phyloP scores from a whole-genome alignment of 2,113 vertebrate genomes.

The Pithys albifrons region DNA sequence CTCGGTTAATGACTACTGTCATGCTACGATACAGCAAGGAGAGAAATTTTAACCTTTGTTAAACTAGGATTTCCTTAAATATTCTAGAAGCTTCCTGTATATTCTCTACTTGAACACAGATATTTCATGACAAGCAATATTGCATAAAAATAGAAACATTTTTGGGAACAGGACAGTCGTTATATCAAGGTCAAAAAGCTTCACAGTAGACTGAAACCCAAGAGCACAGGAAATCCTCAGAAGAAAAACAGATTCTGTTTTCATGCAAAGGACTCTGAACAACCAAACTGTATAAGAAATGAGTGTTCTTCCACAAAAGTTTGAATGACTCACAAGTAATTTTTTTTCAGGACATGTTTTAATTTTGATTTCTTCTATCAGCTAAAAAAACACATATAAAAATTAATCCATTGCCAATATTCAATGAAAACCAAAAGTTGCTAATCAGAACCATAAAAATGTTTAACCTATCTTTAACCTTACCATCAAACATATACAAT shows the following conservation, averaged over 20 bases:
- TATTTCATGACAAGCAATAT: neutral
- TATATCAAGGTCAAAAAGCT: neutral
- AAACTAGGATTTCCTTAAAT: neutral
- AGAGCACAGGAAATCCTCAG: slow-evolving; percentile 22
- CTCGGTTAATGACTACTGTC: neutral
- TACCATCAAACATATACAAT: neutral
- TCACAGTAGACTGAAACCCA: neutral
- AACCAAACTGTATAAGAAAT: neutral
- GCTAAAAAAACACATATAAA: neutral
- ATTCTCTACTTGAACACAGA: neutral
- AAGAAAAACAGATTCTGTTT: slow-evolving; percentile 15
- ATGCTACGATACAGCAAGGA: neutral
- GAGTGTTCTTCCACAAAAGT: neutral
- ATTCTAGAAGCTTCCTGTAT: neutral
- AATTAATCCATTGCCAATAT: neutral
- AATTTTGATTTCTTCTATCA: neutral
- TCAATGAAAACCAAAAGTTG: neutral
- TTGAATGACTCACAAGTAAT: neutral
- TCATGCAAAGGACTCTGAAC: neutral
- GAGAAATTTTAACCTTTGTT: neutral
- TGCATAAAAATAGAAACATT: neutral
- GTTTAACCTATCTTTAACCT: neutral
- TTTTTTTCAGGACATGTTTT: neutral
- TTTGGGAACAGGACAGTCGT: neutral
- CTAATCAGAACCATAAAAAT: neutral